Evolutionary conservation across 2,888 invertebrate species (phyloP).

Genomic region (Macrosoma leucophasiata): DNA sequence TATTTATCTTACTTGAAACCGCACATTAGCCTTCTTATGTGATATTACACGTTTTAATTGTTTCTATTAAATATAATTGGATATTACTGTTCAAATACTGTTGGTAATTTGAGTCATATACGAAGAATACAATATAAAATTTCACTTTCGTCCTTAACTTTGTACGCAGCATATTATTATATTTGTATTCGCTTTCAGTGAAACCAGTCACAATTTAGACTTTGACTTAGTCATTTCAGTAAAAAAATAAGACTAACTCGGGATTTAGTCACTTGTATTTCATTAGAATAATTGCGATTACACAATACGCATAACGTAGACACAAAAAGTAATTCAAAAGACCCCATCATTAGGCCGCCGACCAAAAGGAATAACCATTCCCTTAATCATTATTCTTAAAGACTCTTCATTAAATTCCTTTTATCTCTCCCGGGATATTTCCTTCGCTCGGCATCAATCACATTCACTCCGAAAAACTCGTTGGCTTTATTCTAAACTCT

Average conservation of each 20-base stretch:
- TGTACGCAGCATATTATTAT: too few relatives aligned
- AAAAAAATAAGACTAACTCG: too few relatives aligned
- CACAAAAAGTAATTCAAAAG: constrained; percentile 67
- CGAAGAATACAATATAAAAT: too few relatives aligned
- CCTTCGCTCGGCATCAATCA: constrained; percentile 72
- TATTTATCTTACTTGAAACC: constrained; percentile 41
- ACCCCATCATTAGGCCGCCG: constrained; percentile 65
- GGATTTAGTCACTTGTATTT: too few relatives aligned
- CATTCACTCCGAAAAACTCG: constrained; percentile 74
- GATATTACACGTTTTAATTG: constrained; percentile 30
- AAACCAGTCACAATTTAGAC: too few relatives aligned
- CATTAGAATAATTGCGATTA: constrained; percentile 55
- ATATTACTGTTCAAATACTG: too few relatives aligned
- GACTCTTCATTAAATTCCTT: constrained; percentile 76
- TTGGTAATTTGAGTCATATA: too few relatives aligned
- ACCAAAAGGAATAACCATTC: constrained; percentile 74
- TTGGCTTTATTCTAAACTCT: constrained; percentile 76
- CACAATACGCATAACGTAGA: constrained; percentile 55
- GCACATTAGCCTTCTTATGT: constrained; percentile 34
- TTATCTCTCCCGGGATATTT: constrained; percentile 74
- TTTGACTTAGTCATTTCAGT: too few relatives aligned
- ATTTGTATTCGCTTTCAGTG: too few relatives aligned
- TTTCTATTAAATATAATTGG: constrained; percentile 20
- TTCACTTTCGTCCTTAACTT: too few relatives aligned
- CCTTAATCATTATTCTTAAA: constrained; percentile 75